Conservation (phyloP, 2,888 invertebrate genomes). For the Cephus nigrinus region DNA sequence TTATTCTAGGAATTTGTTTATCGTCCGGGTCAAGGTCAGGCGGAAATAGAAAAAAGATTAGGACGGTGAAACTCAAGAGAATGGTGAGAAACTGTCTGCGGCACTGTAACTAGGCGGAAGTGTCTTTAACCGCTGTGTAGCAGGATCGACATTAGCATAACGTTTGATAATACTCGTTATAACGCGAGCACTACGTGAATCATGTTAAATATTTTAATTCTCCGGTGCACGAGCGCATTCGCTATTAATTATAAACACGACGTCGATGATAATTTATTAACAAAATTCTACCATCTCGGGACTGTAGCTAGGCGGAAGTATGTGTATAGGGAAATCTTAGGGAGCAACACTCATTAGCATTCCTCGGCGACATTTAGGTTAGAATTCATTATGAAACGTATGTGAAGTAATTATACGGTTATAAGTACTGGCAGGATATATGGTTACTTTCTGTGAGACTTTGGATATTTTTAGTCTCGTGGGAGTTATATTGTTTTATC, state of each 20-base stretch:
- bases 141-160: background rate
- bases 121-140: background rate
- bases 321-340: background rate
- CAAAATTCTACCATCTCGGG: background rate
- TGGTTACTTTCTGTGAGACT: background rate
- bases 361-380: background rate
- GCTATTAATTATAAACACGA: background rate
- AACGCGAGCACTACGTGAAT: background rate
- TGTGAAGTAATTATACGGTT: background rate
- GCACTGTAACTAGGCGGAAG: conserved; percentile 48
- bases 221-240: background rate
- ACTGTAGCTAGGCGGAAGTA: background rate
- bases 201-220: background rate
- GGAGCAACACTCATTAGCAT: background rate
- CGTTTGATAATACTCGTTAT: background rate
- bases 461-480: background rate
- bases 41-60: background rate
- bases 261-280: background rate
- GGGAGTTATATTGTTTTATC: background rate
- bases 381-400: background rate
- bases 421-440: background rate
- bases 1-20: background rate
- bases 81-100: conserved; percentile 11
- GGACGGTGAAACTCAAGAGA: background rate
- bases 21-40: background rate